Evolutionary conservation across 2,888 invertebrate species (phyloP).

Genomic region (Morinoia aosen): DNA sequence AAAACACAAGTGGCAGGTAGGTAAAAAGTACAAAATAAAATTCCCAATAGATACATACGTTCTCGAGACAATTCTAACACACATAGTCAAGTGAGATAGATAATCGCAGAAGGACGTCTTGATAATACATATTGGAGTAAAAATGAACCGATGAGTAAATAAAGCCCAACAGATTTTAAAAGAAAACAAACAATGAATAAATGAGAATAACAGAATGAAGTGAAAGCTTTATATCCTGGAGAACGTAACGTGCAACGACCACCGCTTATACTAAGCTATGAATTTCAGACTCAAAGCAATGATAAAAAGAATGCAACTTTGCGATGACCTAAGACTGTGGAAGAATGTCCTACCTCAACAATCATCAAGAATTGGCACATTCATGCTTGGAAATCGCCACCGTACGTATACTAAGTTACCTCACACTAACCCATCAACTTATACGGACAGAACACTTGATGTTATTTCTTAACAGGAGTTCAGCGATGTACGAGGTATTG

Average conservation of each 20-base stretch:
- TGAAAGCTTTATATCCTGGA: no score
- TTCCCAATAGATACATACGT: not conserved
- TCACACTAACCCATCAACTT: not conserved
- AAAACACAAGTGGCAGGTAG: not conserved
- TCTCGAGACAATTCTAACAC: not conserved
- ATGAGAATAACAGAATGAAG: not conserved
- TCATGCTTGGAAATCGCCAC: not conserved
- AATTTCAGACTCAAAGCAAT: not conserved
- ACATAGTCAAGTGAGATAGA: not conserved
- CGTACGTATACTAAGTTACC: not conserved
- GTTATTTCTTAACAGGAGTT: not conserved
- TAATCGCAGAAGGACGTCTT: not conserved
- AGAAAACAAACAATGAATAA: not conserved
- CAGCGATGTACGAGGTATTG: not conserved
- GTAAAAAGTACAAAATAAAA: not conserved
- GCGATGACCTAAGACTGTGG: not conserved
- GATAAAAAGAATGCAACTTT: not conserved
- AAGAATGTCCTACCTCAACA: not conserved
- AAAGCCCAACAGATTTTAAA: not conserved
- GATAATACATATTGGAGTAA: not conserved
- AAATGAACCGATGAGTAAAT: not conserved
- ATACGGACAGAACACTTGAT: not conserved
- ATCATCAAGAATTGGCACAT: not conserved
- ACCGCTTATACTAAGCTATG: not conserved
- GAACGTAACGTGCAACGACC: not conserved